phyloP scores from a whole-genome alignment of 2,113 vertebrate species.

The Myrmecobius fasciatus region DNA sequence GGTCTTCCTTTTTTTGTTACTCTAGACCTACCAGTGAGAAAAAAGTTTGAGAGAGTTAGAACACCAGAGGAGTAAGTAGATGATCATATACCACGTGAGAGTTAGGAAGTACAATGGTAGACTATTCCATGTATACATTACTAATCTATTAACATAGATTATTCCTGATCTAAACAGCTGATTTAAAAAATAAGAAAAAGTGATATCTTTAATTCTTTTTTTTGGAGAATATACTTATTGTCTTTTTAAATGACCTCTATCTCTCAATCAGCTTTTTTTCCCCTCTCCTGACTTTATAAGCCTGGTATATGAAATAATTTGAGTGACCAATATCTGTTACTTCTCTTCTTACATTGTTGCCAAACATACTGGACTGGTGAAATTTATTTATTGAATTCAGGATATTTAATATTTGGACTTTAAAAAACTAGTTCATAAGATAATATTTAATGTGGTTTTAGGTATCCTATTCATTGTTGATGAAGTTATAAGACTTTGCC shows the following conservation, averaged over 20 bases:
- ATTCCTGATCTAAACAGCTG: not conserved
- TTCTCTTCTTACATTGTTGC: not conserved
- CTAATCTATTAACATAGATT: not conserved
- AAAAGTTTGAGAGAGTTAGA: not conserved
- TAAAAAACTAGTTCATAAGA: not conserved
- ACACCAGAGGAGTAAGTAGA: not conserved
- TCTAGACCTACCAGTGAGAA: not conserved
- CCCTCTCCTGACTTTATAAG: not conserved
- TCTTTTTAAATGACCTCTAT: not conserved
- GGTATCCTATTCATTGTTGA: not conserved
- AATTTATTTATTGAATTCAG: not conserved
- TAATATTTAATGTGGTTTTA: not conserved
- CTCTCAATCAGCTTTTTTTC: not conserved
- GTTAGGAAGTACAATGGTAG: not conserved
- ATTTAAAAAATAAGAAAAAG: not conserved
- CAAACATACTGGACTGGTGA: not conserved
- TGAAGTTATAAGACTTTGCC: not conserved
- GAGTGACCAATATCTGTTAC: not conserved
- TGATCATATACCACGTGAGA: not conserved
- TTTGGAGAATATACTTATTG: not conserved
- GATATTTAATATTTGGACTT: not conserved
- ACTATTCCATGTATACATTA: not conserved
- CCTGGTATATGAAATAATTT: not conserved
- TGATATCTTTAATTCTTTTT: not conserved
- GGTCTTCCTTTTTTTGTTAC: not conserved